Evolutionary conservation across 2,113 vertebrate species (phyloP), one percentile per base, ranked within the genome.

Genomic region (Pyxicephalus adspersus): DNA sequence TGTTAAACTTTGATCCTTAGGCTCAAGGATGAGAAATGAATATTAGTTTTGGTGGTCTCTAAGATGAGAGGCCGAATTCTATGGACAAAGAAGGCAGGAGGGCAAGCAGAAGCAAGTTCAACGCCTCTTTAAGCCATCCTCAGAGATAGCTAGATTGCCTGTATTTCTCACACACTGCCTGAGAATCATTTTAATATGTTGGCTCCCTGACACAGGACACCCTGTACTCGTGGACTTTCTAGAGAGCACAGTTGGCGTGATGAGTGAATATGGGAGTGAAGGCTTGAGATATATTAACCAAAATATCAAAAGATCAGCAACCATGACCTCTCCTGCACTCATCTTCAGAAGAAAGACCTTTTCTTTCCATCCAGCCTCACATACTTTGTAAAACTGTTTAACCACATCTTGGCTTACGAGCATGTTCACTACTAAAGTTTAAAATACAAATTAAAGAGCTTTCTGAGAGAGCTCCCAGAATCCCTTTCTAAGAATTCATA

Each of bases 401-500:
- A 22, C 22, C 16, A 19, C 61, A 64, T 64, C 28, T 20, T 18
- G 71, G 20, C 54, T 16, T 74, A 11, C 22, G 22, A 73, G 28
- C 57, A 58, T 72, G 13, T 77, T 25, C 22, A 57, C 76, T n/a
- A 13, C 23, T 78, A n/a, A 78, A 66, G n/a, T 78, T 31, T 55
- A 70, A 79, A 31, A 55, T 55, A 28, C 31, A 70, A 70, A 60
- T 58, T 22, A 38, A 58, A 61, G 52, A 66, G 52, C 50, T 68
- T 18, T 68, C 31, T 34, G 55, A 26, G 34, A 60, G 50, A 26
- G 26, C 77, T 45, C 52, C 28, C 31, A 16, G 52, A 79, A 45
- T 68, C 77, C 77, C 65, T 79, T 79, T 57, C 77, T 70, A 70
- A 68, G 77, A 79, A 79, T 38, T 70, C 31, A 73, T 64, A 57